Conservation (phyloP, 2,888 invertebrate species). For the Andricus quercusramuli region DNA sequence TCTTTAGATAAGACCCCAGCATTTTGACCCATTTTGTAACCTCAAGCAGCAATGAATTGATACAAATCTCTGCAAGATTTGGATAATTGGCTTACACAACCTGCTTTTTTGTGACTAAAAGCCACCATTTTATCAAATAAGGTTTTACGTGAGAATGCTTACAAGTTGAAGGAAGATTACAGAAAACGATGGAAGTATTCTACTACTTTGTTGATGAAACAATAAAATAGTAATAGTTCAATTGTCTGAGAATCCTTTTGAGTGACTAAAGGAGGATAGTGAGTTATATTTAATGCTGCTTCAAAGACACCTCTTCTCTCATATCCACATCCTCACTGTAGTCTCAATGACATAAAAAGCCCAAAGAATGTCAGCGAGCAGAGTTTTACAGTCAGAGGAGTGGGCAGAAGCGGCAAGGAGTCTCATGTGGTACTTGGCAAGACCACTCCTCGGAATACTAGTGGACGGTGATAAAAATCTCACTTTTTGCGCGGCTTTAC, state of each 20-base stretch:
- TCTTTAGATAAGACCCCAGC: background rate
- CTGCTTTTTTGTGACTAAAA: background rate
- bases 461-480: constrained; percentile 41
- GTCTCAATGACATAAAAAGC: constrained; percentile 40
- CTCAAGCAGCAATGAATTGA: background rate
- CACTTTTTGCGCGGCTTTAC: constrained; percentile 37
- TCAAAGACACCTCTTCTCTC: constrained; percentile 16
- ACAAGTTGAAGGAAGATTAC: background rate
- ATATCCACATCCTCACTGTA: constrained; percentile 29
- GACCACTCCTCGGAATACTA: constrained; percentile 41
- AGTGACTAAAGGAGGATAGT: background rate
- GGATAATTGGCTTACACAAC: background rate
- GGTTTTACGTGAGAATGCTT: background rate
- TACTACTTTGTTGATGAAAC: background rate
- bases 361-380: constrained; percentile 37
- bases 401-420: constrained; percentile 35
- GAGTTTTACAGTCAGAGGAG: constrained; percentile 33
- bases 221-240: background rate
- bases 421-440: constrained; percentile 36
- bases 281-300: constrained; percentile 11
- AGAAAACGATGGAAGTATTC: background rate
- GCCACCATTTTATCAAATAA: background rate
- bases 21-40: background rate
- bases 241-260: background rate
- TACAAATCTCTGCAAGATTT: background rate